These are phyloP conservation scores for Sphenopsis melanotis DNA, from an alignment of 2,797 vertebrate species.

Conservation along the genomic window DNA sequence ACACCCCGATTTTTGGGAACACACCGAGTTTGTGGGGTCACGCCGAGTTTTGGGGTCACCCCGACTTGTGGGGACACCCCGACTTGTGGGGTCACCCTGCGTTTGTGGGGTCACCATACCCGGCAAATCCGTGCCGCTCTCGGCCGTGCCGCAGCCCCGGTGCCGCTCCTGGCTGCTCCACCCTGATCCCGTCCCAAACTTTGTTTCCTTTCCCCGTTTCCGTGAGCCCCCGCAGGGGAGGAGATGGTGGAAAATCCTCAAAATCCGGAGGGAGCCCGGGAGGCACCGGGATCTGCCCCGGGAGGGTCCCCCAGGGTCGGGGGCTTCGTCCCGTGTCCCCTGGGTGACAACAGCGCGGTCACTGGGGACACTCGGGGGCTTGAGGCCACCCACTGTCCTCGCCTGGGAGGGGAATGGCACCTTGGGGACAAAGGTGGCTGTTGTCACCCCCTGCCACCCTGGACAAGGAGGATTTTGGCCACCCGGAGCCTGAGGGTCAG, in stretches of 20 bases:
- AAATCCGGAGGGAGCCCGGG: fast-evolving
- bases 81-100: neutral
- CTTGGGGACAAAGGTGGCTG: fast-evolving
- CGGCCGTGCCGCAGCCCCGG: neutral
- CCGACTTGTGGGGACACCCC: no score
- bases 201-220: neutral
- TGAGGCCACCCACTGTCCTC: neutral
- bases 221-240: neutral
- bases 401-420: fast-evolving
- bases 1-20: neutral
- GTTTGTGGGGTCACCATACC: neutral
- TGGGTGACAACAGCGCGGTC: neutral
- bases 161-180: neutral
- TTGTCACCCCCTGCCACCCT: no score
- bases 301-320: fast-evolving
- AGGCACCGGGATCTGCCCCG: fast-evolving
- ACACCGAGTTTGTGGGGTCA: no score
- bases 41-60: neutral
- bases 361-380: neutral
- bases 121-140: fast-evolving
- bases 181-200: neutral
- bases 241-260: constrained; percentile 1
- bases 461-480: neutral
- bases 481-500: neutral
- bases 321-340: neutral